Conservation (phyloP, 2,797 vertebrate genomes). For the Neoniphon sammara region DNA sequence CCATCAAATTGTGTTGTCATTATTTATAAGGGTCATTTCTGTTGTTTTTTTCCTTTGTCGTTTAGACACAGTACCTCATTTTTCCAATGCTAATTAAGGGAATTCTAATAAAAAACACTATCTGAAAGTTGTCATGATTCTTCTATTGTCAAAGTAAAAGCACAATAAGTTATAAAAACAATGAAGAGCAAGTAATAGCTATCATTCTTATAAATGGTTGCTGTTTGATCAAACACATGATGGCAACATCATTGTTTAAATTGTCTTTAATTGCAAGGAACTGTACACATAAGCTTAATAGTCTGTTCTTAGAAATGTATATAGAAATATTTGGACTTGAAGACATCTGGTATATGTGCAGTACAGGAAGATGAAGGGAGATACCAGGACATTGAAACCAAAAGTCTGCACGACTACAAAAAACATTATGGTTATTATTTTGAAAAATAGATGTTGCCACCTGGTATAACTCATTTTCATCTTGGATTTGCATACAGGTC, state of each 20-base stretch:
- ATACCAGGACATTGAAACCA: neutral
- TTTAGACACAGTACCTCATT: constrained; percentile 72
- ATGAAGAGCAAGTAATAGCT: too few species aligned
- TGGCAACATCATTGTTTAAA: constrained; percentile 3
- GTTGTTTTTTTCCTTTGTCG: constrained; percentile 38
- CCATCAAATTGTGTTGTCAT: constrained; percentile 24
- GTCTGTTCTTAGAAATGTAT: neutral
- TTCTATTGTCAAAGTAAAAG: too few species aligned
- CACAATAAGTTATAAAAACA: too few species aligned
- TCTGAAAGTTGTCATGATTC: too few species aligned
- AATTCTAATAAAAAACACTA: constrained; percentile 64
- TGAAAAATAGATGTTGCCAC: neutral
- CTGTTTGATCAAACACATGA: too few species aligned
- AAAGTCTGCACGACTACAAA: neutral
- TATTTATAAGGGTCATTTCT: constrained; percentile 30
- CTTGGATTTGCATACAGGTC: neutral
- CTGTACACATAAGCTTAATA: neutral
- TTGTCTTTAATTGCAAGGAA: constrained; percentile 25
- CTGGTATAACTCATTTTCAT: neutral
- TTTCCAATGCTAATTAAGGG: constrained; percentile 68
- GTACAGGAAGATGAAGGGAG: neutral
- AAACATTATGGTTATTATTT: neutral
- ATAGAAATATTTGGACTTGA: constrained; percentile 7
- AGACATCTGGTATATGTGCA: neutral
- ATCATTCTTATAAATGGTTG: too few species aligned